Evolutionary conservation across 1,140 invertebrate species (phyloP).

Genomic region (Drosophila parabipectinata): DNA sequence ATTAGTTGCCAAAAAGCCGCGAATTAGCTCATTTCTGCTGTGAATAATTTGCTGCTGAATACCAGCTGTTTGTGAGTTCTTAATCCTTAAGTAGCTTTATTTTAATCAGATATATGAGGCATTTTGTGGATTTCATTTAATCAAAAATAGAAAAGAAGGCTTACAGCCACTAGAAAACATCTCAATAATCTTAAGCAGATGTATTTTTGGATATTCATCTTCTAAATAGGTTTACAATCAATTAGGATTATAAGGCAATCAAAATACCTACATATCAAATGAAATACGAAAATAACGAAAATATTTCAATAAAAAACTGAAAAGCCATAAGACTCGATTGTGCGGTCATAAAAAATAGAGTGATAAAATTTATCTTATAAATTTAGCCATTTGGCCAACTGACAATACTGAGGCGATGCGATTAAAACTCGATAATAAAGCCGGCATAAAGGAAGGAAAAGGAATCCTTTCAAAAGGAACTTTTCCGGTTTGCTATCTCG

Average conservation of each 20-base stretch:
- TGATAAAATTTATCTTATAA: slow-evolving; percentile 24
- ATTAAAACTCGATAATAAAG: slow-evolving; percentile 43
- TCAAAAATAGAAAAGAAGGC: too few relatives aligned
- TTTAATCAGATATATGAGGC: not conserved
- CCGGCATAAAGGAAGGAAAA: slow-evolving; percentile 3
- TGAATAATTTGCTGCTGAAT: slow-evolving; percentile 32
- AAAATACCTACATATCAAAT: not conserved
- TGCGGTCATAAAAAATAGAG: slow-evolving; percentile 25
- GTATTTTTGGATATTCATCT: not conserved
- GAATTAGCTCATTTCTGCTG: slow-evolving; percentile 60
- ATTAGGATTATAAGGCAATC: not conserved
- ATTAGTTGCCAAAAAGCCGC: slow-evolving; percentile 61
- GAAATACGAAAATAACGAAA: not conserved
- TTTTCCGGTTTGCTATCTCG: slow-evolving; percentile 22
- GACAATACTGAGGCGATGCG: slow-evolving; percentile 29
- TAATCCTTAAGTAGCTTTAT: slow-evolving; percentile 39
- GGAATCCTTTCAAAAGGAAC: slow-evolving; percentile 26
- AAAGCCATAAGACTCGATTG: slow-evolving; percentile 32
- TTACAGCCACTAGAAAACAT: too few relatives aligned
- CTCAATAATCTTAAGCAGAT: too few relatives aligned
- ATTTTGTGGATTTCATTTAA: not conserved
- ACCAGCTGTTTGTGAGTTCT: not conserved
- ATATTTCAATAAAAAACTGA: not conserved
- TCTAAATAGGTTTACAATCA: not conserved
- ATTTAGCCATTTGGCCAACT: slow-evolving; percentile 27